These are phyloP conservation scores for Trichogramma pretiosum DNA, from an alignment of 1,140 invertebrate genomes.

Conservation along the genomic window DNA sequence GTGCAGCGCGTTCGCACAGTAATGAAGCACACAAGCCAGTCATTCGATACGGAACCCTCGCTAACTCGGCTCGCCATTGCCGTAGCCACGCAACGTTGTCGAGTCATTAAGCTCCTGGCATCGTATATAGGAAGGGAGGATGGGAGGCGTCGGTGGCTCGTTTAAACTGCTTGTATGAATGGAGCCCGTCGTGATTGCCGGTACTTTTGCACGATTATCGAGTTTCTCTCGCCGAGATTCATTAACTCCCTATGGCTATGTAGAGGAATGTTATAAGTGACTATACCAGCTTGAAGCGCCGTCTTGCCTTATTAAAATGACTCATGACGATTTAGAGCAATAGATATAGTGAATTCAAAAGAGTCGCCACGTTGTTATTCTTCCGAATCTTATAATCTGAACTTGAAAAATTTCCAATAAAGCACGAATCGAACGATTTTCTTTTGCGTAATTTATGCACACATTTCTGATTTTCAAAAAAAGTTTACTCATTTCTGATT, in stretches of 20 bases:
- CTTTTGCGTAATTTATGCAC: too few relatives aligned
- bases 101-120: constrained; percentile 10
- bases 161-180: too few relatives aligned
- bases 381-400: too few relatives aligned
- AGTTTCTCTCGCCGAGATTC: constrained; percentile 12
- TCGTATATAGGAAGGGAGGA: not conserved
- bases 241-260: constrained; percentile 8
- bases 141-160: not conserved
- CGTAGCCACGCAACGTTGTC: constrained; percentile 10
- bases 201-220: constrained; percentile 17
- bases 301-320: too few relatives aligned
- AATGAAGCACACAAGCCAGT: constrained; percentile 8
- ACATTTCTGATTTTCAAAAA: too few relatives aligned
- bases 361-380: too few relatives aligned
- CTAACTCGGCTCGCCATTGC: not conserved
- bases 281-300: too few relatives aligned
- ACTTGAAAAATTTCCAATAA: too few relatives aligned
- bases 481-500: too few relatives aligned
- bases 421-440: too few relatives aligned
- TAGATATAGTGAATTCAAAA: too few relatives aligned
- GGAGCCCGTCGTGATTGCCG: constrained; percentile 1
- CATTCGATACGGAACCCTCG: constrained; percentile 3
- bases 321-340: too few relatives aligned
- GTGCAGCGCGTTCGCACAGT: not conserved
- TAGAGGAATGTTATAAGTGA: constrained; percentile 1